Evolutionary conservation across 2,888 invertebrate genomes (phyloP), one percentile per base, ranked within the genome.

Genomic region (Entomobrya proxima): DNA sequence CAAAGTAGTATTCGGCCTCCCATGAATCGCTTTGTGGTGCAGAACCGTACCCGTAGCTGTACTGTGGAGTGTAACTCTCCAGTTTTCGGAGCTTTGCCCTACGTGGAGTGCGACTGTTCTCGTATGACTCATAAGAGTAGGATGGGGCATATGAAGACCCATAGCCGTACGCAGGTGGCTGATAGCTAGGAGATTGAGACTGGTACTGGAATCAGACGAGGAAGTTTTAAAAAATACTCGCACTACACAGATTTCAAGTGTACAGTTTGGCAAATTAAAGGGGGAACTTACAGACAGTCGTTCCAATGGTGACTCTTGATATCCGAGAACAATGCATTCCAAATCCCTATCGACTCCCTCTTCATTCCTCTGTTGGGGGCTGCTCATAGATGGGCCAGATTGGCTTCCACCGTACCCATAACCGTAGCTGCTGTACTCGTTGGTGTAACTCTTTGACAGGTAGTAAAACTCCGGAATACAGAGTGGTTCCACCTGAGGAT

Each of bases 1-100:
- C 89, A 55, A 80, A 89, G 82, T 89, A 90, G 61, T 90, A 90
- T 55, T 90, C 90, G 4, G 90, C 89, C 64, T 89, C 89, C 88
- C 89, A 89, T 21, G 80, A 77, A 37, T 90, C 89, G 27, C 78
- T 78, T 72, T 89, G 85, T 27, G 89, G 87, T 32, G 87, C 78
- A 47, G 86, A 83, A 35, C 87, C 87, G 74, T 89, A 88, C 40
- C 88, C 88, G 79, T 89, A 89, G 78, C 83, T 85, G 82, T 87
- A 89, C 30, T 87, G 86, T n/a, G 87, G 87, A 1, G 79, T 35
- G 55, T 88, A 89, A 15, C 87, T 86, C 50, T 89, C 88, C 9
- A 89, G 61, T 84, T 88, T 87, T 40, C 80, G 86, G 24, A 89
- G 75, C 87, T 90, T 90, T 2, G 89, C 88, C 77, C 87, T 87